These are phyloP conservation scores for Lithobates pipiens DNA, from an alignment of 2,797 vertebrate species.

Conservation along the genomic window DNA sequence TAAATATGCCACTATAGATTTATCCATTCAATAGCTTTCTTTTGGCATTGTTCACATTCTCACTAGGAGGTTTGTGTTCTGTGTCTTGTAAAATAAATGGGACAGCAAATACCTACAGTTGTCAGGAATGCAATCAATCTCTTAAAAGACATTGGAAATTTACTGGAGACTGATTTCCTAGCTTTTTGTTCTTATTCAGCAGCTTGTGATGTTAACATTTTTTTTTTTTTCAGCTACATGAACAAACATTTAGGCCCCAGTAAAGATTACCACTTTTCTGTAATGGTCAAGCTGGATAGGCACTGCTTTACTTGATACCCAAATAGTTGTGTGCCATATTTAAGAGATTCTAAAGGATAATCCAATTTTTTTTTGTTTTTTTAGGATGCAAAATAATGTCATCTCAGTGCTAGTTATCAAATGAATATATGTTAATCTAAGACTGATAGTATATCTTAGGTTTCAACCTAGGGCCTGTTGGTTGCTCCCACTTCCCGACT, in stretches of 20 bases:
- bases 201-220: neutral
- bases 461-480: no score
- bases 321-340: no score
- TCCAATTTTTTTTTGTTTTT: no score
- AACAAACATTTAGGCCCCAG: neutral
- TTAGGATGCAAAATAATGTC: no score
- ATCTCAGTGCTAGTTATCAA: no score
- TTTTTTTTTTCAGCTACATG: neutral
- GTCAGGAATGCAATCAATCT: constrained; percentile 10
- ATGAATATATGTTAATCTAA: no score
- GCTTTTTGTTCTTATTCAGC: neutral
- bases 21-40: neutral
- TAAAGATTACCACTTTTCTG: neutral
- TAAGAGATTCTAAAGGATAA: no score
- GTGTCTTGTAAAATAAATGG: constrained; percentile 5
- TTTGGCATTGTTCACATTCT: neutral
- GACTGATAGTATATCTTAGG: no score
- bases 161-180: neutral
- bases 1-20: constrained; percentile 13
- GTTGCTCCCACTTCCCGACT: no score
- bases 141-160: neutral
- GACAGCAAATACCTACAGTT: neutral
- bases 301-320: no score
- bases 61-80: neutral
- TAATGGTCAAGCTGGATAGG: no score